Conservation (phyloP, 2,113 vertebrate species). For the Brachyhypopomus gauderio region DNA sequence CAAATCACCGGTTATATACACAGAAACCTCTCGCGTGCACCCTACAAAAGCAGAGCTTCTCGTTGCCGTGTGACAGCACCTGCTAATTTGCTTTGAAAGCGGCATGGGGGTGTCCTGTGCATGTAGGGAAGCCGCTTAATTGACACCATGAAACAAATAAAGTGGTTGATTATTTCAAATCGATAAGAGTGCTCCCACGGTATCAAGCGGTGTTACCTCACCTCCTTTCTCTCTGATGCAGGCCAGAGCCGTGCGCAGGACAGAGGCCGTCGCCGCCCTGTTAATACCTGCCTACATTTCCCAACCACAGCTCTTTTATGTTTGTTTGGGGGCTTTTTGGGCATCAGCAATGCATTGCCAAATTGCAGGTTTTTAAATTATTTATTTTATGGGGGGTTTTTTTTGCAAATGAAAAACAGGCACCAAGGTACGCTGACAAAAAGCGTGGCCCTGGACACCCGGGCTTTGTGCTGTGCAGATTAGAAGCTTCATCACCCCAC, state of each 20-base stretch:
- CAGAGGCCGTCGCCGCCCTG: slow-evolving; percentile 38
- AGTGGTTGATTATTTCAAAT: slow-evolving; percentile 67
- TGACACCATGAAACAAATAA: slow-evolving; percentile 63
- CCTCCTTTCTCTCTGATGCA: slow-evolving; percentile 24
- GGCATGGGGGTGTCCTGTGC: slow-evolving; percentile 18
- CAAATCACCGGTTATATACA: slow-evolving; percentile 24
- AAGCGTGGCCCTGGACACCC: slow-evolving; percentile 58
- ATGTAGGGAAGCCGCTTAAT: slow-evolving; percentile 55
- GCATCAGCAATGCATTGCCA: slow-evolving; percentile 34
- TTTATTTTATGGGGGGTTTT: background rate
- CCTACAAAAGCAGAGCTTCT: slow-evolving; percentile 5
- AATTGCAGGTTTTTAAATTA: slow-evolving; percentile 58
- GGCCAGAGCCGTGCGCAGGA: background rate
- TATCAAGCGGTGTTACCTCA: slow-evolving; percentile 56
- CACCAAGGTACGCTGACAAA: slow-evolving; percentile 42
- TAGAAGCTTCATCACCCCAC: slow-evolving; percentile 69
- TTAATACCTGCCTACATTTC: slow-evolving; percentile 61
- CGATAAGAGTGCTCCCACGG: slow-evolving; percentile 57
- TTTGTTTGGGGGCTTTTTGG: background rate
- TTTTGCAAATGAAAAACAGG: slow-evolving; percentile 58
- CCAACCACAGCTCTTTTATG: slow-evolving; percentile 35
- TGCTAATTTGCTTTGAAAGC: slow-evolving; percentile 50
- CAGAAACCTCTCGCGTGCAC: background rate
- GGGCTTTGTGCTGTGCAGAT: slow-evolving; percentile 72
- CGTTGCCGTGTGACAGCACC: background rate